Evolutionary conservation across 2,888 invertebrate genomes (phyloP).

Genomic region (Drosophila leonis): DNA sequence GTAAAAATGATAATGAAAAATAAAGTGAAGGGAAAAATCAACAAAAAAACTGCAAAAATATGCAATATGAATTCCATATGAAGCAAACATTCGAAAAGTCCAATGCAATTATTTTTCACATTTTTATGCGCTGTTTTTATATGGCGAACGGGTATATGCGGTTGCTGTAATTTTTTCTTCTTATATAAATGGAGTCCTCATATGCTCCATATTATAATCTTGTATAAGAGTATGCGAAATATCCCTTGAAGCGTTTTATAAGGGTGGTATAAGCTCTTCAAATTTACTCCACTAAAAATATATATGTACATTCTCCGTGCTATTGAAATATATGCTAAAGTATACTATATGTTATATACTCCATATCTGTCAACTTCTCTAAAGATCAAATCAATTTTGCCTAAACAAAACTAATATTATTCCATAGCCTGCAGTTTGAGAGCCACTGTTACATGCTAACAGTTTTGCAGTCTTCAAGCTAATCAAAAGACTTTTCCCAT

Average conservation of each 20-base stretch:
- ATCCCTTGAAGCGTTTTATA: not conserved
- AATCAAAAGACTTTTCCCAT: not conserved
- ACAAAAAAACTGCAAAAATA: slow-evolving; percentile 38
- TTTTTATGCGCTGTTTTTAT: not conserved
- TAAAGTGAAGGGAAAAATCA: not conserved
- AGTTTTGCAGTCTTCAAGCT: not conserved
- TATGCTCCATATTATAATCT: not conserved
- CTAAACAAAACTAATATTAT: not conserved
- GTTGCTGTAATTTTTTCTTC: not conserved
- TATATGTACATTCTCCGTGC: not conserved
- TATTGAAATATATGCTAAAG: not conserved
- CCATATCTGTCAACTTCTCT: not conserved
- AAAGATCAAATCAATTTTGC: not conserved
- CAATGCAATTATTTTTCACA: slow-evolving; percentile 54
- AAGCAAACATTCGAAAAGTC: slow-evolving; percentile 37
- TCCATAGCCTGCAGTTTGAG: not conserved
- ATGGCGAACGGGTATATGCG: not conserved
- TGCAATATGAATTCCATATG: slow-evolving; percentile 36
- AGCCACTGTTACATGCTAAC: not conserved
- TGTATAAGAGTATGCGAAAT: not conserved
- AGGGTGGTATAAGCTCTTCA: not conserved
- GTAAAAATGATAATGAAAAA: slow-evolving; percentile 43
- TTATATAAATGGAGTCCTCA: not conserved
- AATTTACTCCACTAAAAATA: not conserved
- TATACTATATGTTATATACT: not conserved